Evolutionary conservation across 2,888 invertebrate genomes (phyloP).

Genomic region (Parnassius mnemosyne): DNA sequence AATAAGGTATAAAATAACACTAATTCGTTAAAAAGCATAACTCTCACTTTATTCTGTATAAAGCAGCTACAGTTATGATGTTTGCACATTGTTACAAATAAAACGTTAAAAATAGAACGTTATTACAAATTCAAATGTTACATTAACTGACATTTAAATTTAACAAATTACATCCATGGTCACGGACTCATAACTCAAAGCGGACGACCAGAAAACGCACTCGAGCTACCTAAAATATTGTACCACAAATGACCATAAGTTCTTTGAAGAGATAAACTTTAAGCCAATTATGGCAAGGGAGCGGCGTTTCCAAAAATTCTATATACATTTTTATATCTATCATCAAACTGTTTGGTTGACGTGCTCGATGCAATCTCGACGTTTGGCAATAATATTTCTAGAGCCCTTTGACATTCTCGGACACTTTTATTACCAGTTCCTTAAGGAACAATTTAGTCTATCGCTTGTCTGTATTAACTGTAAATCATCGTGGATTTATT

Average conservation of each 20-base stretch:
- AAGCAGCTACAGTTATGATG: no score
- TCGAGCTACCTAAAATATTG: constrained; percentile 55
- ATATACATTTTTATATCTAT: constrained; percentile 59
- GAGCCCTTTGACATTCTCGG: constrained; percentile 5
- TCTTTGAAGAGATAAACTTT: constrained; percentile 73
- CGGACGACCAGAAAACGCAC: constrained; percentile 39
- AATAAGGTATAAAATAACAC: no score
- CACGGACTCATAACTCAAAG: constrained; percentile 62
- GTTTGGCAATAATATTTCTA: constrained; percentile 43
- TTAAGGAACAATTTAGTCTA: constrained; percentile 25
- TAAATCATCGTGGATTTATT: constrained; percentile 39
- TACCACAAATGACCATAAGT: constrained; percentile 68
- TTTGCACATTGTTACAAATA: no score
- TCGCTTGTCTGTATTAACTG: neutral
- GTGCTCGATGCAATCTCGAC: constrained; percentile 63
- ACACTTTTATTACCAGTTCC: neutral
- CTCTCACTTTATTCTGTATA: no score
- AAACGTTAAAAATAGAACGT: no score
- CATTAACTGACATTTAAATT: constrained; percentile 2
- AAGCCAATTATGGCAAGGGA: constrained; percentile 66
- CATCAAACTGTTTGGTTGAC: constrained; percentile 65
- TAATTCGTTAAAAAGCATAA: no score
- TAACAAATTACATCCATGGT: constrained; percentile 32
- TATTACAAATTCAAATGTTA: no score
- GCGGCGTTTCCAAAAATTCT: constrained; percentile 74